Percentiles rank a stretch among this genome's conserved stretches.
Evolutionary conservation across 2,797 vertebrate genomes (phyloP).

Genomic region (Gymnodraco acuticeps): DNA sequence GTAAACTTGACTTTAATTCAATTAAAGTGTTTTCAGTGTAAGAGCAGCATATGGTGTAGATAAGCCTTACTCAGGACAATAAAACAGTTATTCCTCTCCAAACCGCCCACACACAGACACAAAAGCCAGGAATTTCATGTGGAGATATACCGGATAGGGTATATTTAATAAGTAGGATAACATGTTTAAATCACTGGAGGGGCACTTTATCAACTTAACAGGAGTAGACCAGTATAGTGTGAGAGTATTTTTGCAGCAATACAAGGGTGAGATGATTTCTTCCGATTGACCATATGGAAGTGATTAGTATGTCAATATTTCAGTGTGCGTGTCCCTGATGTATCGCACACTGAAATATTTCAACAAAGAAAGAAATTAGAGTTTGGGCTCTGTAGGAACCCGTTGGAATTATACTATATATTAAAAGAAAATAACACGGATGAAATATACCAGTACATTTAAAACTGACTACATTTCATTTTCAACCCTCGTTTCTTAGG

Average conservation of each 20-base stretch:
- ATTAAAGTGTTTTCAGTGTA: neutral
- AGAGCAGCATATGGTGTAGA: neutral
- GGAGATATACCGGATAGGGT: slow-evolving; percentile 4
- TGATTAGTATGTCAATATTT: slow-evolving; percentile 17
- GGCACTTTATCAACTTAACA: neutral
- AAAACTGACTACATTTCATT: neutral
- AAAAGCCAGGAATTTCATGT: slow-evolving; percentile 25
- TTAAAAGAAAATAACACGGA: neutral
- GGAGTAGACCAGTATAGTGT: neutral
- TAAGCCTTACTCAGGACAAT: neutral
- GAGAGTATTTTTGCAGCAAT: neutral
- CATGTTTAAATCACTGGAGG: slow-evolving; percentile 7
- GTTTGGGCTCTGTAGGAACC: neutral
- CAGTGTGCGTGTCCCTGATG: slow-evolving; percentile 1
- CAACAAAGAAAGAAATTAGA: slow-evolving; percentile 1
- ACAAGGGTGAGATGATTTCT: slow-evolving; percentile 16
- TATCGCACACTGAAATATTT: slow-evolving; percentile 14
- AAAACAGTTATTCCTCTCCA: slow-evolving; percentile 8
- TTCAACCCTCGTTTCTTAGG: neutral
- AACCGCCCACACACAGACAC: neutral
- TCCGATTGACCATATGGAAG: slow-evolving; percentile 48
- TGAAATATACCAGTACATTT: neutral
- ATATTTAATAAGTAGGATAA: slow-evolving; percentile 45
- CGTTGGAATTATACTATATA: neutral
- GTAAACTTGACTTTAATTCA: no score